Percentiles rank a stretch among this genome's conserved stretches.
phyloP scores from a whole-genome alignment of 2,888 invertebrate species.

The Aethes cnicana region DNA sequence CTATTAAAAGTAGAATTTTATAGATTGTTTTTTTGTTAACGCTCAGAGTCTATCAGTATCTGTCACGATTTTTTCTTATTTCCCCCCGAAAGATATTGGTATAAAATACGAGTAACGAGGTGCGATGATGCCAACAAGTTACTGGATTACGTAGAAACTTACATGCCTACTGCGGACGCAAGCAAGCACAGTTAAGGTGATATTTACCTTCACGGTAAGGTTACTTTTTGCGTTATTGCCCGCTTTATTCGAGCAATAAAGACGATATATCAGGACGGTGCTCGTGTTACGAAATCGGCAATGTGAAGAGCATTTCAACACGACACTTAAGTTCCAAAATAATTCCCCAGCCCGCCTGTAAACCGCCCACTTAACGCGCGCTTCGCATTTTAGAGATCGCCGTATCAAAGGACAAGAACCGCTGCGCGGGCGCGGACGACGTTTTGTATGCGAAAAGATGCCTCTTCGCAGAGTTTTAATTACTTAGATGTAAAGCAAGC shows the following conservation, averaged over 20 bases:
- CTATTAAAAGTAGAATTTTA: too few species aligned
- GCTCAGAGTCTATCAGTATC: too few species aligned
- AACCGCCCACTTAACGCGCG: slow-evolving; percentile 64
- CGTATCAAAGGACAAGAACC: slow-evolving; percentile 28
- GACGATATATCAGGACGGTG: slow-evolving; percentile 39
- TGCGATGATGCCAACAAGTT: too few species aligned
- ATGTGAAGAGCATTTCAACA: slow-evolving; percentile 60
- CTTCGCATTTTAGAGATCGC: slow-evolving; percentile 41
- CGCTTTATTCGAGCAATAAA: slow-evolving; percentile 28
- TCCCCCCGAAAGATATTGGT: too few species aligned
- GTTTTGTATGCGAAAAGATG: slow-evolving; percentile 18
- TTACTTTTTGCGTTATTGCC: slow-evolving; percentile 25
- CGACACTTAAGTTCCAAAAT: slow-evolving; percentile 68
- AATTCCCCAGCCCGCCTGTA: slow-evolving; percentile 59
- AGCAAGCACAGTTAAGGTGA: slow-evolving; percentile 4
- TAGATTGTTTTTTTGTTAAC: too few species aligned
- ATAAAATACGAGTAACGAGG: too few species aligned
- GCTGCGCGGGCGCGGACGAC: too few species aligned
- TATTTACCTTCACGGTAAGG: slow-evolving; percentile 14
- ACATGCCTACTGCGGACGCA: not conserved
- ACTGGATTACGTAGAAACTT: too few species aligned
- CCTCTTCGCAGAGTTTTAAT: too few species aligned
- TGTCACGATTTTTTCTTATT: too few species aligned
- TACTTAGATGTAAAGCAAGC: too few species aligned
- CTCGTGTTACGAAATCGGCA: slow-evolving; percentile 56